Evolutionary conservation across 2,113 vertebrate species (phyloP).

Genomic region (Rousettus leschenaultii): DNA sequence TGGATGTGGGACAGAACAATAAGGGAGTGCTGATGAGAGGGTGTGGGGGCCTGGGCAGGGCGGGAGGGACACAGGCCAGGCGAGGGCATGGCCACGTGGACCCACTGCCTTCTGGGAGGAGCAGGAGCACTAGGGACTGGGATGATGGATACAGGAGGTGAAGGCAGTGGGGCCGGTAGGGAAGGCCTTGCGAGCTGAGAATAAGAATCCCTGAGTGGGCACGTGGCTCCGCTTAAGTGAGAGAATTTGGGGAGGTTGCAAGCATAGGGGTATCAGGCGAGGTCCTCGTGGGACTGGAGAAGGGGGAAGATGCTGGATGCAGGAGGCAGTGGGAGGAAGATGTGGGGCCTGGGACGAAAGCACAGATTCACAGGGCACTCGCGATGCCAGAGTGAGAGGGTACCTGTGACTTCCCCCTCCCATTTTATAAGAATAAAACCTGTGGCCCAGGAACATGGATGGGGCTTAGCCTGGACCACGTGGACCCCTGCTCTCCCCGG

Average conservation of each 20-base stretch:
- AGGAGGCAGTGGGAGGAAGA: neutral
- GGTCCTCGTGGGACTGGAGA: neutral
- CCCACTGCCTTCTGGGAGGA: neutral
- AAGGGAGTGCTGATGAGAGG: neutral
- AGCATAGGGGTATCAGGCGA: neutral
- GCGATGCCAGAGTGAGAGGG: neutral
- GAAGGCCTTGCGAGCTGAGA: neutral
- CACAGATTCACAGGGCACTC: neutral
- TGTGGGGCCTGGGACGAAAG: accelerated
- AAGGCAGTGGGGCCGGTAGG: neutral
- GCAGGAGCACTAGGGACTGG: neutral
- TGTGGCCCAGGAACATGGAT: neutral
- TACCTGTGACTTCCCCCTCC: accelerated
- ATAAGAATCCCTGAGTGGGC: neutral
- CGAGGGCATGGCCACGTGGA: accelerated
- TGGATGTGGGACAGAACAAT: neutral
- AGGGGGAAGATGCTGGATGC: neutral
- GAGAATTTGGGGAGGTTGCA: neutral
- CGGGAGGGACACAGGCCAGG: neutral
- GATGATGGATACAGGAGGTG: neutral
- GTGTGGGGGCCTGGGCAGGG: neutral
- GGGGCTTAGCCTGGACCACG: neutral
- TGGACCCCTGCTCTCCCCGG: neutral
- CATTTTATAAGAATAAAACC: neutral
- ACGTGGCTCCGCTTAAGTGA: neutral